Percentiles rank a stretch among this genome's conserved stretches.
phyloP scores from a whole-genome alignment of 30 jellyfish, hydroid and myxozoan genomes.

The Aurelia aurita complex sp. Pacific region DNA sequence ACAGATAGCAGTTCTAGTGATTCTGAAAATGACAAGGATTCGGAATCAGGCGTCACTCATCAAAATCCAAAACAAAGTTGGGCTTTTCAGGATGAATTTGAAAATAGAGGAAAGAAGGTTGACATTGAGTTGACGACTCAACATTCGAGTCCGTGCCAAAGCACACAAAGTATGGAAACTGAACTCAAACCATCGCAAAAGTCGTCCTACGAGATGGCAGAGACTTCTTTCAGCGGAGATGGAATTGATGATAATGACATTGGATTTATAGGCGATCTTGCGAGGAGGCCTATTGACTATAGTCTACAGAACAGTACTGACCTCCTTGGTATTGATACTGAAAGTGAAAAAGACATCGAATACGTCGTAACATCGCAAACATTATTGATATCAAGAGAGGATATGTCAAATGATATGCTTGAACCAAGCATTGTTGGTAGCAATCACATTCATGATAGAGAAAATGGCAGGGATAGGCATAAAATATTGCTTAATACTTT shows the following conservation, averaged over 20 bases:
- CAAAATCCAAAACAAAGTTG: background rate
- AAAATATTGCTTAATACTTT: background rate
- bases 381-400: background rate
- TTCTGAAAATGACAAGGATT: conserved; percentile 24
- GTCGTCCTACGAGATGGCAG: background rate
- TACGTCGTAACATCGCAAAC: conserved; percentile 31
- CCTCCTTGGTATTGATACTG: background rate
- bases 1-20: conserved; percentile 20
- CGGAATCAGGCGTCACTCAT: background rate
- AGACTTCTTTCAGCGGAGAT: conserved; percentile 17
- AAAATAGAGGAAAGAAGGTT: background rate
- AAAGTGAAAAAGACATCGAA: conserved; percentile 8
- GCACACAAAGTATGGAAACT: background rate
- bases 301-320: background rate
- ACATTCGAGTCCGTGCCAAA: background rate
- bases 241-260: background rate
- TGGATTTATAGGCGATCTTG: background rate
- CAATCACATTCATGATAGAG: background rate
- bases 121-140: conserved; percentile 6
- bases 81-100: background rate
- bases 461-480: background rate
- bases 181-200: background rate
- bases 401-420: background rate
- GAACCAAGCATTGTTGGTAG: conserved; percentile 12
- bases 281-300: background rate